A percentile compares a stretch with the other conserved stretches of the same genome.
These are phyloP conservation scores for Coelinius sp. DNA, from an alignment of 2,888 invertebrate species.

Conservation along the genomic window DNA sequence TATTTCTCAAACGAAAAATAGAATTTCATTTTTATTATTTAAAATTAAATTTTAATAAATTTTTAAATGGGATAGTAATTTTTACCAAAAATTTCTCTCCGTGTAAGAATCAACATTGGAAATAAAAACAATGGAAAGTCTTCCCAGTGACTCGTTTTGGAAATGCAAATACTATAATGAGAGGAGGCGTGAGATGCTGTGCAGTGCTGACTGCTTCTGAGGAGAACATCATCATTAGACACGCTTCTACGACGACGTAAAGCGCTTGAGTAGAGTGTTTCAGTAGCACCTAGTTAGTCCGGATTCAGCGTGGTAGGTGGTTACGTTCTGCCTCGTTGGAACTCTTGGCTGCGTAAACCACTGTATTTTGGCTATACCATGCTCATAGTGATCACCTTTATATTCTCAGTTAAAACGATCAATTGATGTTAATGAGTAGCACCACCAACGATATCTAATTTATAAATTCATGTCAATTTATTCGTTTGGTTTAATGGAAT, in stretches of 20 bases:
- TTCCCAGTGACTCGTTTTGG: neutral
- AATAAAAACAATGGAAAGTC: neutral
- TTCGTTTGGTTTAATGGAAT: neutral
- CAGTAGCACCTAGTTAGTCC: conserved; percentile 55
- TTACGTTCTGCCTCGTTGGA: conserved; percentile 54
- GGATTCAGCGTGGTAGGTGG: conserved; percentile 45
- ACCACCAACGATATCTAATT: neutral
- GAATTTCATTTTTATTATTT: too few relatives aligned
- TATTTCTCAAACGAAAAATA: too few relatives aligned
- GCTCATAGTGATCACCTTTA: neutral
- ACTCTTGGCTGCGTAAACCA: conserved; percentile 34
- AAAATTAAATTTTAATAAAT: too few relatives aligned
- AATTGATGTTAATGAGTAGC: neutral
- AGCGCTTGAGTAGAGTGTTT: conserved; percentile 26
- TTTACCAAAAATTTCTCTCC: too few relatives aligned
- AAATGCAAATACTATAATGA: conserved; percentile 1
- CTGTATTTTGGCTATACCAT: neutral
- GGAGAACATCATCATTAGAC: conserved; percentile 31
- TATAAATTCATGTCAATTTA: conserved; percentile 11
- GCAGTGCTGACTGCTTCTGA: conserved; percentile 9
- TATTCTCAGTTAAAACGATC: neutral
- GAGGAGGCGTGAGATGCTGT: neutral
- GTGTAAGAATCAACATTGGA: neutral
- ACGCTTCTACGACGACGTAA: conserved; percentile 36
- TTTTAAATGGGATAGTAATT: too few relatives aligned